These are phyloP conservation scores for Xestia rhomboidea DNA, from an alignment of 2,888 invertebrate genomes.

Conservation along the genomic window DNA sequence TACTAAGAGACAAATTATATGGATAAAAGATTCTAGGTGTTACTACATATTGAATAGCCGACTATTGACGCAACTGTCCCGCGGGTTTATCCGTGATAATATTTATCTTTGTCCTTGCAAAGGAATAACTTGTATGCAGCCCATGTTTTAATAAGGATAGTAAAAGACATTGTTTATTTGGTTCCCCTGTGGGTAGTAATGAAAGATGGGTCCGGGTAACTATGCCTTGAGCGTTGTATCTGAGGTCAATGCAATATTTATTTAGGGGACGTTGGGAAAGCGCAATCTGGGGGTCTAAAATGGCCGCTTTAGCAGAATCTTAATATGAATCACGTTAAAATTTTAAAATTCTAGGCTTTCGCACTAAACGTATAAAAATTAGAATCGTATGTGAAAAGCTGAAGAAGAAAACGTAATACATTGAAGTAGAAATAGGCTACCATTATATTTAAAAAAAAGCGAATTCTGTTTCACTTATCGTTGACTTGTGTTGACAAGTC, in stretches of 20 bases:
- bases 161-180: slow-evolving; percentile 46
- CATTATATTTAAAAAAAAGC: too few relatives aligned
- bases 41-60: slow-evolving; percentile 69
- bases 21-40: slow-evolving; percentile 60
- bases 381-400: neutral
- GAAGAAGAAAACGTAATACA: neutral
- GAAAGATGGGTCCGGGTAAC: slow-evolving; percentile 37
- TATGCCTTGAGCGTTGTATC: slow-evolving; percentile 8
- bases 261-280: neutral
- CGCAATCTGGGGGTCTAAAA: too few relatives aligned
- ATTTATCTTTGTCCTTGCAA: slow-evolving; percentile 50
- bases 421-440: neutral
- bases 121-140: slow-evolving; percentile 48
- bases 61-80: slow-evolving; percentile 67
- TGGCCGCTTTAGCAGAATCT: too few relatives aligned
- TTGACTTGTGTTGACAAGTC: too few relatives aligned
- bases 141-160: slow-evolving; percentile 46
- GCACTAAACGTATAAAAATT: neutral
- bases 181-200: slow-evolving; percentile 37
- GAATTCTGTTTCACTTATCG: too few relatives aligned
- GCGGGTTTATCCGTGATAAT: slow-evolving; percentile 44
- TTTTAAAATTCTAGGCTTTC: too few relatives aligned
- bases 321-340: too few relatives aligned
- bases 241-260: slow-evolving; percentile 12
- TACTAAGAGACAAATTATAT: too few relatives aligned